Conservation (phyloP, 2,113 vertebrate species). For the Pterophyllum scalare region DNA sequence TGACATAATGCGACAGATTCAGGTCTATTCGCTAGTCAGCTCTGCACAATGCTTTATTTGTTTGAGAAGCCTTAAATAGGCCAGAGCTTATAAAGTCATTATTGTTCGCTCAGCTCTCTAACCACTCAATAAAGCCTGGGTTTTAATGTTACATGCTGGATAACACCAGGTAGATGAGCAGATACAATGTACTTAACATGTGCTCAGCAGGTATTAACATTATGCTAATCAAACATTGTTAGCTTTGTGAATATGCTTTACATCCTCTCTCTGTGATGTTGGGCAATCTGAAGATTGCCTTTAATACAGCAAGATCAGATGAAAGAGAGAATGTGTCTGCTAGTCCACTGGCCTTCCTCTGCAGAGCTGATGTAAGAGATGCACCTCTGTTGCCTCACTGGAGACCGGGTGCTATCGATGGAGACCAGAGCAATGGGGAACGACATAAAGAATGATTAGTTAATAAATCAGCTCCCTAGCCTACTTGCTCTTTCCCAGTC, state of each 20-base stretch:
- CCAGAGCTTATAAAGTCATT: slow-evolving; percentile 54
- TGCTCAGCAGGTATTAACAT: slow-evolving; percentile 66
- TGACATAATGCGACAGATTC: neutral
- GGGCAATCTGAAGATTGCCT: slow-evolving; percentile 59
- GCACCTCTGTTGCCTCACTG: slow-evolving; percentile 77
- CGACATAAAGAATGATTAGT: slow-evolving; percentile 79
- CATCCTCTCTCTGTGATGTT: slow-evolving; percentile 63
- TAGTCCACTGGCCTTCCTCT: slow-evolving; percentile 55
- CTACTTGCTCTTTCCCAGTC: slow-evolving; percentile 48
- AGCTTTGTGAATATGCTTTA: slow-evolving; percentile 56
- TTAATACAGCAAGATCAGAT: slow-evolving; percentile 61
- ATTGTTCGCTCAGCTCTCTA: slow-evolving; percentile 61
- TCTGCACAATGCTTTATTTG: slow-evolving; percentile 19
- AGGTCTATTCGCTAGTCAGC: neutral
- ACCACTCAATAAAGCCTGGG: slow-evolving; percentile 56
- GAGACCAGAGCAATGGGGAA: slow-evolving; percentile 76
- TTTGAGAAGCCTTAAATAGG: slow-evolving; percentile 27
- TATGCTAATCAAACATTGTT: slow-evolving; percentile 68
- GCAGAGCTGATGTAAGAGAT: slow-evolving; percentile 76
- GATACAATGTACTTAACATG: slow-evolving; percentile 49
- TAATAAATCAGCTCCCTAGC: slow-evolving; percentile 79
- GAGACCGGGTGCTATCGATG: slow-evolving; percentile 75
- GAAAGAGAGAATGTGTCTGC: slow-evolving; percentile 56
- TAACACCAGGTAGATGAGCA: slow-evolving; percentile 45
- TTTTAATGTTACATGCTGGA: slow-evolving; percentile 58